These are phyloP conservation scores for Echinarachnius parma DNA, from an alignment of 53 echinoderm and acorn worm species.

Conservation along the genomic window DNA sequence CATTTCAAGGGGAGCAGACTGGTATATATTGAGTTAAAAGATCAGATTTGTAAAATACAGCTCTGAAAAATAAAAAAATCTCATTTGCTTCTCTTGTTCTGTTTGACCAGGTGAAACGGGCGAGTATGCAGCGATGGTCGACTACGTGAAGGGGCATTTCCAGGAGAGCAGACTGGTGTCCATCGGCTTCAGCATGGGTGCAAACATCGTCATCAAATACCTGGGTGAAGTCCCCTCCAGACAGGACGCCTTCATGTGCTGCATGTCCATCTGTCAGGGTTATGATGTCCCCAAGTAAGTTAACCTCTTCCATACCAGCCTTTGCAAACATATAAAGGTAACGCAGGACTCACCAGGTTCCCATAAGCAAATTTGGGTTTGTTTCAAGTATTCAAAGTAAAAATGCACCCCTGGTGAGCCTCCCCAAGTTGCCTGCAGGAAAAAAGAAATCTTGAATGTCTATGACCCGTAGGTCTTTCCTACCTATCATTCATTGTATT, in stretches of 20 bases:
- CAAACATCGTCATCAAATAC: conserved; percentile 93
- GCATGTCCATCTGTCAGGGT: conserved; percentile 85
- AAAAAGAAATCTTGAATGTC: too few species aligned
- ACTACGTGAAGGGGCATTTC: conserved; percentile 60
- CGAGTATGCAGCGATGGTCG: conserved; percentile 84
- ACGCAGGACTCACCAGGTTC: too few species aligned
- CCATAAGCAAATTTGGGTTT: too few species aligned
- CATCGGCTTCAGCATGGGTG: conserved; percentile 98
- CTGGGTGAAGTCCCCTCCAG: conserved; percentile 73
- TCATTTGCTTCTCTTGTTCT: background rate
- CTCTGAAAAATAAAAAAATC: background rate
- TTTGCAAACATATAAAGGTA: too few species aligned
- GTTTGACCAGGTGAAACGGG: conserved; percentile 88
- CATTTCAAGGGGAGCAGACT: background rate
- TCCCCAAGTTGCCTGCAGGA: too few species aligned
- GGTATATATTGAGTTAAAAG: too few species aligned
- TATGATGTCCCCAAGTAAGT: conserved; percentile 91
- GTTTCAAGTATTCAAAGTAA: too few species aligned
- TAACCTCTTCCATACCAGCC: background rate
- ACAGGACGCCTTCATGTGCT: conserved; percentile 79
- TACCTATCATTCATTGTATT: too few species aligned
- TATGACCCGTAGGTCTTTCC: too few species aligned
- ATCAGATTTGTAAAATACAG: background rate
- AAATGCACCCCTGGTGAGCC: too few species aligned
- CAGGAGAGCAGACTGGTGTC: conserved; percentile 54